Base-by-base conservation (phyloP, 2,888 invertebrate genomes). In the Andrena haemorrhoa region DNA sequence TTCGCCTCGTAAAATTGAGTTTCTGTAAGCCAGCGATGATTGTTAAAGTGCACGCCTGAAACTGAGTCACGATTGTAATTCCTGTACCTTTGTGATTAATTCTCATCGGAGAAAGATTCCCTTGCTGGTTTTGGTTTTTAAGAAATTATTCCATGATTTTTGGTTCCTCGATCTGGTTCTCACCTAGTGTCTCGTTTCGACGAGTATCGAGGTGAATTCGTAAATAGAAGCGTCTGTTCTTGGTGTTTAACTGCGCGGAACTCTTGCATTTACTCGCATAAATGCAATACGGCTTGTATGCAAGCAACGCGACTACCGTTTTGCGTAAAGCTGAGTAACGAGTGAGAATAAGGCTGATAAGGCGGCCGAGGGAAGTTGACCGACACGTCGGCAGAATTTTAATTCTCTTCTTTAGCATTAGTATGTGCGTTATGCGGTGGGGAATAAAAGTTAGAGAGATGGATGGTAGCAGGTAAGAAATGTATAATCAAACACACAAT, bases 221-320 rank as follows among this genome's bases (percentile, higher is more conserved):
- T 69, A 80, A 85, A 72, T 77, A 68, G 49, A 47, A 64, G 23
- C 31, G 61, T 31, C 60, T 26, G 33, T 47, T 60, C 61, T n/a
- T 49, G 31, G n/a, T 60, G 66, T 60, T 26, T 10, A 12, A 56
- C 10, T 2, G 56, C 10, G 2, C 4, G 10, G 77, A 87, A 87
- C 81, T 85, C 87, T 83, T 73, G 79, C 85, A 75, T 75, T 85
- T 85, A 85, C 71, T 79, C 73, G 70, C 29, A 79, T 81, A 87
- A 56, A 87, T 79, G 66, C 75, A 79, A 77, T 75, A 64, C 69
- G 75, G 68, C 75, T 56, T 61, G 61, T 72, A 76, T 56, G 76
- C 70, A 51, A 71, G 61, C 70, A 77, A 65, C 58, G 63, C 70
- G 70, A 72, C 61, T 47, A 47, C 58, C 65, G 63, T 23, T 74